phyloP scores from a whole-genome alignment of 2,113 vertebrate species.

The Cariama cristata region DNA sequence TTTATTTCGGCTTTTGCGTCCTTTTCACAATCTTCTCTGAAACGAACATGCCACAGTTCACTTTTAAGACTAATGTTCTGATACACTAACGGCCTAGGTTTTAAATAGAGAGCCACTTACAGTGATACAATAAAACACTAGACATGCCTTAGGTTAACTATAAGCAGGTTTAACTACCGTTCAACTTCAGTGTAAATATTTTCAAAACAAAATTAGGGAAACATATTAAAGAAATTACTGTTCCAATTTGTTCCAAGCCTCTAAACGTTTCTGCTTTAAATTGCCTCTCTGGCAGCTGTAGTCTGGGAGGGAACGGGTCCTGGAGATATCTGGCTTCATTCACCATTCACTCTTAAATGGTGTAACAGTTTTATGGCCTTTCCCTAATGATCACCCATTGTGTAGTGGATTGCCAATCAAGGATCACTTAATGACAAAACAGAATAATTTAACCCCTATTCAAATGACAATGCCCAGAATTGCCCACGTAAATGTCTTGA shows the following conservation, averaged over 20 bases:
- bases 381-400: conserved; percentile 85
- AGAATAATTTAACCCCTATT: conserved; percentile 85
- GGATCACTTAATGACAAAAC: conserved; percentile 86
- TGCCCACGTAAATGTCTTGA: conserved; percentile 78
- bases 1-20: not conserved
- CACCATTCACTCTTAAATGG: conserved; percentile 77
- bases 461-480: conserved; percentile 80
- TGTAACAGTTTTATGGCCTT: conserved; percentile 85
- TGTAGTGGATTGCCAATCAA: conserved; percentile 86
- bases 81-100: not conserved
- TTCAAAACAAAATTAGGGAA: not conserved
- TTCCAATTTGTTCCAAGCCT: not conserved
- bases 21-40: not conserved
- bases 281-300: not conserved
- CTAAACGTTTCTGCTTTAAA: not conserved
- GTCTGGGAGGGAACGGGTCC: not conserved
- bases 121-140: not conserved
- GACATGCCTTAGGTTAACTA: not conserved
- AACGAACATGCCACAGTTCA: not conserved
- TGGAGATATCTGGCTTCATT: conserved; percentile 79
- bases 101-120: not conserved
- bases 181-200: not conserved
- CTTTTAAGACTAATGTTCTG: not conserved
- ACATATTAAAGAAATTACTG: not conserved
- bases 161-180: not conserved